phyloP scores from a whole-genome alignment of 2,888 invertebrate genomes.

The Flexamia atlantica region DNA sequence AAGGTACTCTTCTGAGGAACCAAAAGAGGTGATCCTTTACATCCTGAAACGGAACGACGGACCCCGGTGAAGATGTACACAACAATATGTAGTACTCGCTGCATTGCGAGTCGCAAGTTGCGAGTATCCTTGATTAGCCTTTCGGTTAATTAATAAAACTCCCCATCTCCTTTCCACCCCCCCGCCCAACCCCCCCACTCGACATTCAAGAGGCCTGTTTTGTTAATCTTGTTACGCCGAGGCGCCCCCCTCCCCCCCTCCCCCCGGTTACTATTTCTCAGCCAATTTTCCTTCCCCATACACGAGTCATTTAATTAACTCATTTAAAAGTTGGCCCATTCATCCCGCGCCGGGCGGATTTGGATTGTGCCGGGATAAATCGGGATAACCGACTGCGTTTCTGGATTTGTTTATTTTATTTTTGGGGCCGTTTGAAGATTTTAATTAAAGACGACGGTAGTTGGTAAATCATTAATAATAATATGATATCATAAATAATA shows the following conservation, averaged over 20 bases:
- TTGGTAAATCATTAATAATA: no score
- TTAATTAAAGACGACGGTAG: background rate
- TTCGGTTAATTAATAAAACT: conserved; percentile 65
- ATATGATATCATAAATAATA: no score
- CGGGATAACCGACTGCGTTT: background rate
- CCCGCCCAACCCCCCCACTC: conserved; percentile 32
- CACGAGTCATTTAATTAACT: conserved; percentile 47
- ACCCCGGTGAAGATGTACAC: background rate
- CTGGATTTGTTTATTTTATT: background rate
- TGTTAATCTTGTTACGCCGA: conserved; percentile 52
- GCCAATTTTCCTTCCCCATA: conserved; percentile 60
- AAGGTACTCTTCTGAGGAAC: conserved; percentile 35
- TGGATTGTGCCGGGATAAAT: background rate
- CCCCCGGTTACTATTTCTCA: conserved; percentile 45
- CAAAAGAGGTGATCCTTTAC: conserved; percentile 8
- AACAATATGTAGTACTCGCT: conserved; percentile 39
- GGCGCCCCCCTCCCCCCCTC: conserved; percentile 4
- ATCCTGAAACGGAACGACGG: background rate
- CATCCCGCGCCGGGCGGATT: background rate
- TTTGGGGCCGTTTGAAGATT: background rate
- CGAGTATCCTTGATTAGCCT: conserved; percentile 64
- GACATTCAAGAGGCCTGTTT: conserved; percentile 44
- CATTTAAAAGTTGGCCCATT: conserved; percentile 54
- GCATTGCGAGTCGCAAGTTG: background rate
- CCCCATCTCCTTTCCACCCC: conserved; percentile 45